Percentiles rank a stretch among this genome's conserved stretches.
These are phyloP conservation scores for Hylaeus anthracinus DNA, from an alignment of 1,140 invertebrate genomes.

Conservation along the genomic window DNA sequence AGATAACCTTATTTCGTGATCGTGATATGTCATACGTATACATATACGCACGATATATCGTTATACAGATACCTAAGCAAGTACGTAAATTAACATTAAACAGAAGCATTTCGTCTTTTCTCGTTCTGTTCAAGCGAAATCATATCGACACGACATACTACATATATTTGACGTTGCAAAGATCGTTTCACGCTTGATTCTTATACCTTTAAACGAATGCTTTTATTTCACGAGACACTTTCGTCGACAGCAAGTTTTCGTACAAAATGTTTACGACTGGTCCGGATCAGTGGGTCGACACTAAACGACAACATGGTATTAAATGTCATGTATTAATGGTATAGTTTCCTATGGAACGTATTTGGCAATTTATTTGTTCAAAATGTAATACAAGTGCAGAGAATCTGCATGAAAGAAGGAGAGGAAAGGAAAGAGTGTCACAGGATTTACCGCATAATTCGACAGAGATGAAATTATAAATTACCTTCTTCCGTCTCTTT, in stretches of 20 bases:
- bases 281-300: neutral
- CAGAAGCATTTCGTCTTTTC: neutral
- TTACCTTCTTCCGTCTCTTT: neutral
- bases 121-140: neutral
- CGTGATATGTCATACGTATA: slow-evolving; percentile 32
- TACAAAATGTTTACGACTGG: neutral
- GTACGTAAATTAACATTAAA: neutral
- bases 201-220: neutral
- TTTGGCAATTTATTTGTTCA: neutral
- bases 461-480: neutral
- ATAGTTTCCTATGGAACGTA: neutral
- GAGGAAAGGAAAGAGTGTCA: neutral
- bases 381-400: slow-evolving; percentile 5
- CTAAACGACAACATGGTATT: neutral
- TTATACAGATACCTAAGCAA: neutral
- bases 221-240: neutral
- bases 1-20: slow-evolving; percentile 28
- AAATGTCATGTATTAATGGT: neutral
- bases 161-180: neutral
- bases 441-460: neutral
- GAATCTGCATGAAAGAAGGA: neutral
- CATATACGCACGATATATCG: neutral
- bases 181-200: neutral
- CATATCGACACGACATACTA: neutral
- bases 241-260: neutral